phyloP scores from a whole-genome alignment of 2,797 vertebrate genomes.

The Rhinella marina region DNA sequence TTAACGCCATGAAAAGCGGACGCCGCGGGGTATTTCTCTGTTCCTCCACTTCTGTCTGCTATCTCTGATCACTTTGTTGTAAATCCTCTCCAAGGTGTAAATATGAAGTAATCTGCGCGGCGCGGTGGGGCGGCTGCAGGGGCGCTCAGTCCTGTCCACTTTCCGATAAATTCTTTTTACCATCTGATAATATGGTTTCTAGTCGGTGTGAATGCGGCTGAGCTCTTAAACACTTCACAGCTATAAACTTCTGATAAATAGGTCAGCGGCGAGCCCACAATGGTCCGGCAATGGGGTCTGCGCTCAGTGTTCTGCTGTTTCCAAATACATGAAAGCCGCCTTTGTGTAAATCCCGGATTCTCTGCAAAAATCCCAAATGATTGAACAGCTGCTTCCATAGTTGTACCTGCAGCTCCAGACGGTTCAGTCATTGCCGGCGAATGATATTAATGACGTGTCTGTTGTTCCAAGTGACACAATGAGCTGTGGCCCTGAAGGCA shows the following conservation, averaged over 20 bases:
- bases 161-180: conserved; percentile 6
- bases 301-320: background rate
- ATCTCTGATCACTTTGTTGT: background rate
- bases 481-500: background rate
- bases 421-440: conserved; percentile 9
- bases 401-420: conserved; percentile 49
- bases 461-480: conserved; percentile 33
- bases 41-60: no score
- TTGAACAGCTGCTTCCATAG: conserved; percentile 51
- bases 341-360: conserved; percentile 25
- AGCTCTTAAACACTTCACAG: conserved; percentile 49
- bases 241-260: conserved; percentile 34
- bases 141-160: background rate
- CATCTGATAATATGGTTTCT: conserved; percentile 49
- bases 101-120: background rate
- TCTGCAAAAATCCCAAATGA: conserved; percentile 33
- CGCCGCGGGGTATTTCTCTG: background rate
- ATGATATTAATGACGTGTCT: conserved; percentile 47
- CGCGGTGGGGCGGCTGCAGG: background rate
- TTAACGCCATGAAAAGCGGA: background rate
- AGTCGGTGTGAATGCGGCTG: conserved; percentile 5
- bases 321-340: conserved; percentile 31
- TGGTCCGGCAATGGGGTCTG: conserved; percentile 31
- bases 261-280: conserved; percentile 27
- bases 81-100: background rate